Base-by-base conservation (phyloP, 2,888 invertebrate genomes). In the Argynnis bischoffii region DNA sequence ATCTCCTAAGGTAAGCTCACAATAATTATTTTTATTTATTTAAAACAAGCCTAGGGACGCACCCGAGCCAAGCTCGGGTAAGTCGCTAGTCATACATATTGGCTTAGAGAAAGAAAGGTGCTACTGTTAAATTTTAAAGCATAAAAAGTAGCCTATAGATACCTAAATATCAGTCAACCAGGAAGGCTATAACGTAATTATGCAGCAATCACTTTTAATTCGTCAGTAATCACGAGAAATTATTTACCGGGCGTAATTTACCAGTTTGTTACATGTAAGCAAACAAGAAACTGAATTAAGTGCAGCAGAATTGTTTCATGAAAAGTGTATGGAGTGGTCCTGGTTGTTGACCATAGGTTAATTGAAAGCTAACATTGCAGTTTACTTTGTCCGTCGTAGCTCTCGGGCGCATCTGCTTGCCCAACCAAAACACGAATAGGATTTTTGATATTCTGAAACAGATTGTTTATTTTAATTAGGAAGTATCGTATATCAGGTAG, bases 311-410 rank as follows among this genome's bases (percentile, higher is more conserved):
- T 85, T 85, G 88, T 87, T 85, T 86, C 84, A 89, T 89, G 87
- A 90, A 90, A 88, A 89, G 83, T 88, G 84, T 87, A 88, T 86
- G 84, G 81, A 75, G 77, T 77, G 79, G 78, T 84, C 80, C 83
- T 80, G 81, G 78, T 77, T 88, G 88, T 90, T 88, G 87, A 87
- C 88, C 81, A 83, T 82, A 80, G 85, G 86, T 88, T 92, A 90
- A 92, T 92, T 89, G 89, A 91, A 92, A 86, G 84, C 86, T 90
- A 90, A 92, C 90, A 89, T 74, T 76, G 77, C 79, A 81, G 87
- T 88, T 87, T 87, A 85, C 87, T 79, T 82, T 84, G 83, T 82
- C 82, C 81, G 82, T 80, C 81, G 80, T 74, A 77, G 78, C 78
- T 80, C 77, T 65, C 65, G 35, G 61, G 57, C 50, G 64, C 65